These are phyloP conservation scores for Aphaenogaster ashmeadi DNA, from an alignment of 1,140 invertebrate genomes.

Conservation along the genomic window DNA sequence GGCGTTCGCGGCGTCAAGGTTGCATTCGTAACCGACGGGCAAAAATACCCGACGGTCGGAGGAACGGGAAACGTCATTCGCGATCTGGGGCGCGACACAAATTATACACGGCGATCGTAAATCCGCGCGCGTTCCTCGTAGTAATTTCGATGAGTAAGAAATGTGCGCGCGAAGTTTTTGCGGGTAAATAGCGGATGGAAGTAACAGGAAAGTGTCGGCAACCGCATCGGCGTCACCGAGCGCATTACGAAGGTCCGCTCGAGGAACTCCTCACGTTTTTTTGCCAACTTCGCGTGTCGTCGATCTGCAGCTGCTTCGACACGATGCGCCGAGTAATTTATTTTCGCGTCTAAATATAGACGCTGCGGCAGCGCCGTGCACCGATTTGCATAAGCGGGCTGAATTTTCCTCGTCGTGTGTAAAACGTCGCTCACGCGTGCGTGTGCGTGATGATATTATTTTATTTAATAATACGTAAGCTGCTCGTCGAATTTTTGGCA, in stretches of 20 bases:
- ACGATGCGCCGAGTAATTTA: slow-evolving; percentile 32
- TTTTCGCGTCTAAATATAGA: slow-evolving; percentile 56
- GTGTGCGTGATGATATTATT: background rate
- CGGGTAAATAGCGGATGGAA: slow-evolving; percentile 3
- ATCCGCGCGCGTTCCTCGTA: background rate
- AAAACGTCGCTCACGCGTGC: background rate
- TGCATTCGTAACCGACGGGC: slow-evolving; percentile 1
- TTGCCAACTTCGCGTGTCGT: slow-evolving; percentile 25
- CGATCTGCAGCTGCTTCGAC: slow-evolving; percentile 25
- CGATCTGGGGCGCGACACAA: slow-evolving; percentile 16
- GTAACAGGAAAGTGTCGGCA: background rate
- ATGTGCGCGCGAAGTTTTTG: background rate
- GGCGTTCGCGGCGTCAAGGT: slow-evolving; percentile 6
- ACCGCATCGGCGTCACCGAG: background rate
- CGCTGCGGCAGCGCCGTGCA: background rate
- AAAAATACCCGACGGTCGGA: slow-evolving; percentile 19
- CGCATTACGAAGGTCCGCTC: background rate
- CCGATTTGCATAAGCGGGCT: slow-evolving; percentile 48
- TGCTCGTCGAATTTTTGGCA: background rate
- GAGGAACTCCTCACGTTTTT: background rate
- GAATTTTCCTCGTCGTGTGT: slow-evolving; percentile 26
- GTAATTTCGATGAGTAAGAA: background rate
- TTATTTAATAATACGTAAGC: background rate
- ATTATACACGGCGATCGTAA: background rate
- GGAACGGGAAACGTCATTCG: slow-evolving; percentile 1